Evolutionary conservation across 2,888 invertebrate genomes (phyloP), one percentile per base, ranked within the genome.

Genomic region (Invenusta paracnida): DNA sequence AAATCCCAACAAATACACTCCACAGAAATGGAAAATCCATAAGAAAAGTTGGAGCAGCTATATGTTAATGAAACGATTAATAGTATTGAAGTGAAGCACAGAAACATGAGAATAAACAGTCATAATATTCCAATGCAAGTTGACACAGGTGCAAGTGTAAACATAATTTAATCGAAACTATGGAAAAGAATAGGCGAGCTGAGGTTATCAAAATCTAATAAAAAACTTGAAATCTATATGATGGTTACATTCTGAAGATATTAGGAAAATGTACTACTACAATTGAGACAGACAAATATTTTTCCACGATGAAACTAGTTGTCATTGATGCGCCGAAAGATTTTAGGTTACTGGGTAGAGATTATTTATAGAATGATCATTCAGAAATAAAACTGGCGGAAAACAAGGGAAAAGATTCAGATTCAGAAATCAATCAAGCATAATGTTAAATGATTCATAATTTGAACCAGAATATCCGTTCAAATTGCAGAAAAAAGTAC

Each of bases 61-160:
- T 73, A n/a, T 73, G 73, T 73, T 73, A 73, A 73, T 73, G 73
- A 73, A 73, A 73, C 73, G 27, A 73, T 73, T n/a, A 73, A 73
- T n/a, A 73, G 73, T 5, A 25, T 73, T 73, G 73, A 73, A 73
- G 73, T 73, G 73, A 73, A 23, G 27, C 27, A 23, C 27, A 73
- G 73, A 23, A 73, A 13, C 48, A 48, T 48, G 48, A 48, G 48
- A 48, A 48, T 48, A 48, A 48, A 48, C 48, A 48, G 17, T 48
- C 48, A 48, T 48, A 48, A 48, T 48, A 48, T 48, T 48, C 48
- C 48, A 48, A 48, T 48, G 48, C 48, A 48, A 48, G 48, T 48
- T 48, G 48, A 73, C 73, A 73, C 73, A 73, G 73, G 73, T 13
- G 73, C 73, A 73, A 73, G 73, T 73, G 73, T 73, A 73, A 73